Evolutionary conservation across 2,888 invertebrate species (phyloP), one percentile per base, ranked within the genome.

Genomic region (Hyppa rectilinea): DNA sequence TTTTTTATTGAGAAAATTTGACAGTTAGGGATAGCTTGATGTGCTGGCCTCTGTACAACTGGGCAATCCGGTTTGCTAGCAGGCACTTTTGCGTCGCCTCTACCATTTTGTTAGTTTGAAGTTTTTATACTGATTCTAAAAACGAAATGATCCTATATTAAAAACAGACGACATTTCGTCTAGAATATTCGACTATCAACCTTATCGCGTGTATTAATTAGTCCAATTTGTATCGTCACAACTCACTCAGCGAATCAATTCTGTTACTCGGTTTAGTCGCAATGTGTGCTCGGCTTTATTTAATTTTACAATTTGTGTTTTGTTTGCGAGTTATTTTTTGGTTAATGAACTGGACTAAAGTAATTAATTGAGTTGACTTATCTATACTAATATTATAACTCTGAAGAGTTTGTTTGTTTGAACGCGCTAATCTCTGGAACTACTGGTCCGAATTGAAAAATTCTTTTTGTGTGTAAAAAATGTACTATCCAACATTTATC

Each of bases 161-260:
- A 14, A 20, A 14, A 29, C 29, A 38, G 12, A 45, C 9, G 2
- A 14, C 4, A n/a, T n/a, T n/a, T 23, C 34, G 9, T 58, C 23
- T 31, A 26, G 14, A 58, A 31, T 20, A 45, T 10, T 38, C 10
- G 20, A 50, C 68, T 56, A 56, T 59, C 71, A 75, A 52, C 77
- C 77, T 88, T 91, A 91, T 91, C 88, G 89, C 86, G 75, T 82
- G 87, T 82, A 86, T 88, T 92, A 90, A 91, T 91, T 91, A 90
- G 82, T 82, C 80, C 88, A 88, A 91, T 92, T 91, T 85, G 84
- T 87, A 82, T 77, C 81, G 84, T 76, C 38, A 71, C 77, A 77
- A 84, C 82, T 84, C 85, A 85, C 79, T 86, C 75, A 78, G 31
- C 50, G 58, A 71, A 83, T 83, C 82, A 83, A 85, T 80, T 80